Evolutionary conservation across 2,797 vertebrate species (phyloP), one percentile per base, ranked within the genome.

Genomic region (Aselliscus stoliczkanus): DNA sequence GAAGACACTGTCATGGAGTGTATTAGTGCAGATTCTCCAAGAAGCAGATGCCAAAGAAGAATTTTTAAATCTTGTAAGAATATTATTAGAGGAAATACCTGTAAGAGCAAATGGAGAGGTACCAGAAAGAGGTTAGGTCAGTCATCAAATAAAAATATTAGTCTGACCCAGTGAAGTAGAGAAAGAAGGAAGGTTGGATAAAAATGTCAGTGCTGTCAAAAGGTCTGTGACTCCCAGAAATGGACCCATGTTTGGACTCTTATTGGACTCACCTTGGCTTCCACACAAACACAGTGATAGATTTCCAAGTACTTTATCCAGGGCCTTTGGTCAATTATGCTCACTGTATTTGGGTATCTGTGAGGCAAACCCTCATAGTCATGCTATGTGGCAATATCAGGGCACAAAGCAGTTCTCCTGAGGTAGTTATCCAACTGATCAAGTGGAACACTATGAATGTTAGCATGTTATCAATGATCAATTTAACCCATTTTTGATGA

Each of bases 51-150:
- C 34, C 64, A 82, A 50, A 27, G 15, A 27, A 95, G 39, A 17
- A 70, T 88, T 93, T 85, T 11, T 29, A 80, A 84, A 83, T 67
- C 56, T 25, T 85, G 11, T 11, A 75, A 58, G 25, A 87, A 52
- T 29, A 56, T 12, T 75, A 50, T 56, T 56, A 83, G 17, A 56
- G 73, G 29, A 90, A 75, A 83, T 7, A n/a, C 1, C 29, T 56
- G 18, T 29, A 25, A 89, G 42, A 86, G 27, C 4, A 54, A 79
- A 50, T 86, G 23, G 9, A 29, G 4, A 56, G 12, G 2, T 7
- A 29, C 11, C 11, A 23, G 12, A 20, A 23, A 50, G 29, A 75
- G 34, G 3, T 3, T 80, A 29, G 4, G 4, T 42, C 14, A 47
- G 9, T 39, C 27, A 12, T 77, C 18, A 23, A 7, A 34, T 6